A percentile compares a stretch with the other conserved stretches of the same genome.
Evolutionary conservation across 2,888 invertebrate genomes (phyloP).

Genomic region (Conomelus anceps): DNA sequence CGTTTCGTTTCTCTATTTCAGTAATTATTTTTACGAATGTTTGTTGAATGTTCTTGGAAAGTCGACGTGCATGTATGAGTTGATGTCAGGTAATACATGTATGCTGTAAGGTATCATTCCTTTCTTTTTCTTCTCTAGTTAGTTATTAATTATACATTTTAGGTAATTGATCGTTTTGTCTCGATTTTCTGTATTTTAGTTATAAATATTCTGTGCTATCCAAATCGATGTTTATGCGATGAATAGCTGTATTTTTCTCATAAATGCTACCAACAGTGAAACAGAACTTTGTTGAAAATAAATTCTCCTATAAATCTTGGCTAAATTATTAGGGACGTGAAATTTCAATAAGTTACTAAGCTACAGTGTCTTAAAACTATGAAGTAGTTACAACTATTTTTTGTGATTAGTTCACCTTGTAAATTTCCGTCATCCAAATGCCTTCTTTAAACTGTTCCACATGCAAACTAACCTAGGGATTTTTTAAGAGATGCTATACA

Average conservation of each 20-base stretch:
- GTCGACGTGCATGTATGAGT: background rate
- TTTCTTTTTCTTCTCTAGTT: background rate
- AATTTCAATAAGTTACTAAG: no score
- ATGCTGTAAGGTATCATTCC: background rate
- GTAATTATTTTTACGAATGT: background rate
- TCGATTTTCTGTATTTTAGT: background rate
- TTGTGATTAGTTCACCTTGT: no score
- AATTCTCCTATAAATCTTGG: no score
- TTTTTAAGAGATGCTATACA: no score
- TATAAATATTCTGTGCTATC: background rate
- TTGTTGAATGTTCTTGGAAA: background rate
- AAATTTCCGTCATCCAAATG: no score
- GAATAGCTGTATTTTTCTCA: background rate
- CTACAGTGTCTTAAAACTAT: no score
- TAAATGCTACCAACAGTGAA: no score
- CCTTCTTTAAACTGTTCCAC: no score
- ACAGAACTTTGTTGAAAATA: no score
- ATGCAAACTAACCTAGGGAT: no score
- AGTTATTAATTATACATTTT: background rate
- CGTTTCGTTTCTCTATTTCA: background rate
- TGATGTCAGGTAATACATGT: background rate
- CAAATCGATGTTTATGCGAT: background rate
- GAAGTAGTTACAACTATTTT: no score
- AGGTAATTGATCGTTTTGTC: background rate
- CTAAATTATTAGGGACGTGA: no score